Evolutionary conservation across 92 coral and sea anemone genomes (phyloP), one percentile per base, ranked within the genome.

Genomic region (Paramuricea clavata): DNA sequence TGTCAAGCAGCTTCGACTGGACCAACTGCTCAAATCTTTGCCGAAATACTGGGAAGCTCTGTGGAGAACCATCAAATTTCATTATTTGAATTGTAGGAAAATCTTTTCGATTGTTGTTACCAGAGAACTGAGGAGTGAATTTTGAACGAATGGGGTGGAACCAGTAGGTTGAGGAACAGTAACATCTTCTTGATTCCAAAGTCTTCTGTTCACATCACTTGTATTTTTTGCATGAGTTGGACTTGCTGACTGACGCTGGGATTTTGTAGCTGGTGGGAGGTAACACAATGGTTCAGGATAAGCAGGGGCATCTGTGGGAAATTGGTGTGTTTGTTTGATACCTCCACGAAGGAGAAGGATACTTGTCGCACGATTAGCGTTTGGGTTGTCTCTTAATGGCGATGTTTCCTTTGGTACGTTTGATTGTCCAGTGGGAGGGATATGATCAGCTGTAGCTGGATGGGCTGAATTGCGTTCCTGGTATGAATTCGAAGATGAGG

Each of bases 41-140:
- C 5, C 83, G 81, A 73, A 92, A 89, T 11, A 76, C 79, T 16
- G 82, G 93, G 60, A 76, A 89, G 13, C 56, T 86, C 39, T 92
- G 88, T 0, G 94, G 89, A 6, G 94, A 89, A 10, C 94, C 92
- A 78, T 85, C 90, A 49, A 92, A 89, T 75, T 86, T 89, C 57
- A 25, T 42, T 15, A 89, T 81, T 82, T 86, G 86, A 2, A 92
- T 36, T 25, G 86, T 41, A 0, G 90, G 94, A 47, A 88, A 83
- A 81, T 83, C 59, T 78, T 91, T 68, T 88, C 92, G 76, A 88
- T 87, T 6, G 91, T 82, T 33, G 84, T 21, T 9, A 60, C 33
- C 30, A 71, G 28, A 34, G 69, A 22, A 60, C 76, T 60, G 47
- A 61, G 34, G 76, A 57, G 54, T 19, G 77, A 33, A 71, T 67